phyloP scores from a whole-genome alignment of 35 echinoderm and acorn worm species.

The Amphiura filiformis region DNA sequence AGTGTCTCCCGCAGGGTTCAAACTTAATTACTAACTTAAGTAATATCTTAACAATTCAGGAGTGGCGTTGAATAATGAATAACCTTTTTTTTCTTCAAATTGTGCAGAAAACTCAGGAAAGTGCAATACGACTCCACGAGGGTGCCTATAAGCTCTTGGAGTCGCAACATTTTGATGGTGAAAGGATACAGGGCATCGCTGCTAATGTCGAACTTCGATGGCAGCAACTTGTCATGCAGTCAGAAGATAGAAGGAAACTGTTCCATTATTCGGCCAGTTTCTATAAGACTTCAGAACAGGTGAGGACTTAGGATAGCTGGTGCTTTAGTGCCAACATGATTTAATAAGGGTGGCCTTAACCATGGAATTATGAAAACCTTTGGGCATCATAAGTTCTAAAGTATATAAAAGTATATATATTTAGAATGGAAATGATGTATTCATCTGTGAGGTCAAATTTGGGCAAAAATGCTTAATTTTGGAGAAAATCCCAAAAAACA shows the following conservation, averaged over 20 bases:
- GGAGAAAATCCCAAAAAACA: no score
- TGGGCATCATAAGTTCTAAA: no score
- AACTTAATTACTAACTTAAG: no score
- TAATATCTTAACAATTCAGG: no score
- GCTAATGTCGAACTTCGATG: constrained; percentile 71
- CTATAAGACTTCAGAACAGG: constrained; percentile 97
- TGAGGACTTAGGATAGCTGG: constrained; percentile 32
- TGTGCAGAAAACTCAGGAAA: constrained; percentile 97
- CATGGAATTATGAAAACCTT: background rate
- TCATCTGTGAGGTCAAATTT: no score
- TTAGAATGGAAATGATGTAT: no score
- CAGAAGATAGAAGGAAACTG: constrained; percentile 88
- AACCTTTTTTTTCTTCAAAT: no score
- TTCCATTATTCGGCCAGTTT: constrained; percentile 91
- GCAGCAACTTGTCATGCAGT: constrained; percentile 85
- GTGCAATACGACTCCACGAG: constrained; percentile 98
- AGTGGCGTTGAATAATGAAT: no score
- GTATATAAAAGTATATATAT: no score
- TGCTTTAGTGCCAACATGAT: background rate
- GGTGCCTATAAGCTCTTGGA: constrained; percentile 82
- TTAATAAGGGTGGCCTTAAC: background rate
- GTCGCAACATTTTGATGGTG: constrained; percentile 78
- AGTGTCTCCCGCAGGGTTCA: no score
- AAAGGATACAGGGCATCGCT: constrained; percentile 77
- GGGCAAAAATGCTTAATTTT: no score